Base-by-base conservation (phyloP, 2,113 vertebrate species). In the Pachyramphus minor region DNA sequence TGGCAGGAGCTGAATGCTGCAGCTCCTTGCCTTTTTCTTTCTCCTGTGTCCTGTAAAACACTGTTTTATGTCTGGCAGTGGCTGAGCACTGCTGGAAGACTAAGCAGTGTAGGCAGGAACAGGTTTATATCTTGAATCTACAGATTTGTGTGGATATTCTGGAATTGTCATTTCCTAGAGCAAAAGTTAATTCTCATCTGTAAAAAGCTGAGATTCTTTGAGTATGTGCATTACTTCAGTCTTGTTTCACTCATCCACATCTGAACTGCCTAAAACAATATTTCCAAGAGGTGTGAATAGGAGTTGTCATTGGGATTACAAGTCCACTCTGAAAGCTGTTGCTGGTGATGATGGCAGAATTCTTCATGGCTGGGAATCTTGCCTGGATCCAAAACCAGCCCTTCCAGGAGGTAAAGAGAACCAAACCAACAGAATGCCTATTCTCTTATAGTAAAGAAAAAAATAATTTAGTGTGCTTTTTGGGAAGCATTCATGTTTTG, bases 241-340 rank as follows among this genome's bases (percentile, higher is more conserved):
- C 27, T 85, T 37, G 49, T 56, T 95, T 88, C 62, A 44, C 72
- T 83, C 35, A 49, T 21, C 47, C 53, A 20, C 30, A n/a, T 53
- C 67, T 84, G 67, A 92, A 55, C 52, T 91, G 69, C 66, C 84
- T 89, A 84, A 93, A 72, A 25, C 44, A 91, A 1, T 79, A 85
- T 68, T 94, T 90, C 75, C 78, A 72, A 53, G 71, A 56, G 37
- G 27, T 64, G 47, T 50, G 78, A 89, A 85, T 56, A 60, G 66
- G 58, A 85, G 71, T 83, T 95, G 60, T 88, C 49, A 76, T 45
- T 77, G 87, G 75, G 79, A 49, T 87, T 67, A 75, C 56, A 59
- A 59, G 30, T 59, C 22, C 3, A 4, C 27, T 89, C 56, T 78
- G 60, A 91, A 81, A 84, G 41, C 66, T 55, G 7, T 41, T 81